Base-by-base conservation (phyloP, 2,797 vertebrate species). In the Graptemys geographica region DNA sequence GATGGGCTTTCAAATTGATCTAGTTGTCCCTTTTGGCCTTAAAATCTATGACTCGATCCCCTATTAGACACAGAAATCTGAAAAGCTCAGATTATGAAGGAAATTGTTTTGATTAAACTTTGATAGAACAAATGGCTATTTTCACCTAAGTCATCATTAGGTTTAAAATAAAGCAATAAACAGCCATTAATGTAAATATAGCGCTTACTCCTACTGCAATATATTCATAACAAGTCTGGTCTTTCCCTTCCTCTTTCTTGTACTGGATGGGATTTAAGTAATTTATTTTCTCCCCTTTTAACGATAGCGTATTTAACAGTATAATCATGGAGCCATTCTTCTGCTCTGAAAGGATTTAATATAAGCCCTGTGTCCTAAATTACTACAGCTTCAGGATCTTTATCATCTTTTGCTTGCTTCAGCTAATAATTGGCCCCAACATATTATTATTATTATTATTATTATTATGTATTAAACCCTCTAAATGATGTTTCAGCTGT, bases 401-500 rank as follows among this genome's bases (percentile, higher is more conserved):
- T 88, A 83, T 6, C 16, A 83, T 84, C 87, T 96, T 91, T 65
- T 92, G 47, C 92, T 65, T 92, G 31, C 37, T 93, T 65, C 84
- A 95, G 56, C 27, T 94, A 92, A 47, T 65, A 94, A 93, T 83
- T 84, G n/a, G 91, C 91, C 92, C 87, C 65, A 94, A 91, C 13
- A 89, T 6, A 78, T 28, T 87, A 93, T 91, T 94, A 92, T 94
- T 41, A 76, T 72, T 51, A 51, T 51, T 6, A 78, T 28, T 87
- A 93, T 91, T 94, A 92, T 94, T 41, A 76, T 72, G 11, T 90
- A 96, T 76, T 96, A 93, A 96, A 93, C 28, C 88, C 41, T 51
- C 59, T 62, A 1, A 41, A 55, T 80, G 27, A 84, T 56, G 11
- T 56, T 83, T 59, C 91, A 93, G 92, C 85, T 57, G 83, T 74